phyloP scores from a whole-genome alignment of 1,140 invertebrate species.

The Adelges cooleyi region DNA sequence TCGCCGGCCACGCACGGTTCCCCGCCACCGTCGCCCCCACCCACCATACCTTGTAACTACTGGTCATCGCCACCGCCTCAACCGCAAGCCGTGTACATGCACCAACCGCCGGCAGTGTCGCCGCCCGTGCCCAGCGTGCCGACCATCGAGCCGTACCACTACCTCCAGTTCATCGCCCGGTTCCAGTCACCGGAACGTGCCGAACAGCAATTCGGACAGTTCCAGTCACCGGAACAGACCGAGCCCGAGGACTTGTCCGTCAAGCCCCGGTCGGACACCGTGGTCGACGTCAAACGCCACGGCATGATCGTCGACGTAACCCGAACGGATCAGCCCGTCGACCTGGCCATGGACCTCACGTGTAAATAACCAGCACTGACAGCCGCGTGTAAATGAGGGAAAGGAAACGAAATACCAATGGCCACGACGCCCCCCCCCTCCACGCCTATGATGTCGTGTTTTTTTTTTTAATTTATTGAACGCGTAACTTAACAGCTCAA shows the following conservation, averaged over 20 bases:
- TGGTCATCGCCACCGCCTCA: constrained; percentile 13
- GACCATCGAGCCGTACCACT: constrained; percentile 69
- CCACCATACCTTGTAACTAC: background rate
- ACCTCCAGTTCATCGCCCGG: constrained; percentile 39
- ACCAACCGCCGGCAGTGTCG: constrained; percentile 40
- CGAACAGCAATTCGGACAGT: constrained; percentile 38
- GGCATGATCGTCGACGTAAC: constrained; percentile 29
- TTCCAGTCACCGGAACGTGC: constrained; percentile 12
- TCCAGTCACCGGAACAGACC: constrained; percentile 61
- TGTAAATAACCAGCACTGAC: constrained; percentile 28
- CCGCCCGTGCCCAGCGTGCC: constrained; percentile 88
- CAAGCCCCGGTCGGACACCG: constrained; percentile 37
- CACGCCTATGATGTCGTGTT: background rate
- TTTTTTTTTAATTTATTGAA: background rate
- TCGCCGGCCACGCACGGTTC: constrained; percentile 34
- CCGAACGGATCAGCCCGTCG: background rate
- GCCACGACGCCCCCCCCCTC: too few species aligned
- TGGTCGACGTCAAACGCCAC: constrained; percentile 31
- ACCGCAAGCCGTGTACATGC: background rate
- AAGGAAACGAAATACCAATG: too few species aligned
- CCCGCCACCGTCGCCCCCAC: constrained; percentile 8
- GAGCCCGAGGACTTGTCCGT: constrained; percentile 77
- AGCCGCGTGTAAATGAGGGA: background rate
- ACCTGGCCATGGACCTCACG: constrained; percentile 22
- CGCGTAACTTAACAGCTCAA: background rate